Evolutionary conservation across 2,797 vertebrate genomes (phyloP).

Genomic region (Brachyalestes nurse): DNA sequence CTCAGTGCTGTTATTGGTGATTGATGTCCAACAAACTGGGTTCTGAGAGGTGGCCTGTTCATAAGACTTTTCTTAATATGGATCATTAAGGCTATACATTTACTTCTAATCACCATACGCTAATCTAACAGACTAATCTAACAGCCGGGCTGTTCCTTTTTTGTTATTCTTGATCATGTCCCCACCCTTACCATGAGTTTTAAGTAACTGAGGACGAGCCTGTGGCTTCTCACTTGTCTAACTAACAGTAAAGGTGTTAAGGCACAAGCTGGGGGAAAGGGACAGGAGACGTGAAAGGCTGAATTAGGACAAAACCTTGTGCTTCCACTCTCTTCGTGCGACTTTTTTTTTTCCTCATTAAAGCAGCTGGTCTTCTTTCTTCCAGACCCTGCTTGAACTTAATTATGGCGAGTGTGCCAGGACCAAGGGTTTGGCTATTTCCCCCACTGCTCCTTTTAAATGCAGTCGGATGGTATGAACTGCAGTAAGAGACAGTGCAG

Average conservation of each 20-base stretch:
- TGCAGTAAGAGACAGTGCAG: conserved; percentile 40
- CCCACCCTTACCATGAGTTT: neutral
- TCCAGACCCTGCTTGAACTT: conserved; percentile 55
- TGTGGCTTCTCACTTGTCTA: conserved; percentile 38
- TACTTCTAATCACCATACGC: conserved; percentile 33
- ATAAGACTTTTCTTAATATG: conserved; percentile 50
- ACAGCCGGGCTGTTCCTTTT: conserved; percentile 22
- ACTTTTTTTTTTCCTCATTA: conserved; percentile 61
- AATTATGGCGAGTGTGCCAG: conserved; percentile 49
- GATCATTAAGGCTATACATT: conserved; percentile 44
- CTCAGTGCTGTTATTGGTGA: conserved; percentile 47
- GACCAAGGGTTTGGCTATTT: conserved; percentile 36
- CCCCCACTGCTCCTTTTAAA: conserved; percentile 40
- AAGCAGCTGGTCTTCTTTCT: conserved; percentile 59
- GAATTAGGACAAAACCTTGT: conserved; percentile 45
- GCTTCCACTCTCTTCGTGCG: conserved; percentile 22
- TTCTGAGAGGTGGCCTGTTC: conserved; percentile 20
- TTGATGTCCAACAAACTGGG: conserved; percentile 40
- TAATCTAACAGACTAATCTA: conserved; percentile 49
- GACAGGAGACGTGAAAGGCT: conserved; percentile 38
- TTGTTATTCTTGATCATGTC: conserved; percentile 27
- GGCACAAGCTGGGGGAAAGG: conserved; percentile 30
- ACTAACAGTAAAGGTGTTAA: conserved; percentile 47
- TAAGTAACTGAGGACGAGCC: conserved; percentile 25
- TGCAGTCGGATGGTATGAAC: conserved; percentile 50